Conservation (phyloP, 1,140 invertebrate species). For the Tetramorium parvispinum region DNA sequence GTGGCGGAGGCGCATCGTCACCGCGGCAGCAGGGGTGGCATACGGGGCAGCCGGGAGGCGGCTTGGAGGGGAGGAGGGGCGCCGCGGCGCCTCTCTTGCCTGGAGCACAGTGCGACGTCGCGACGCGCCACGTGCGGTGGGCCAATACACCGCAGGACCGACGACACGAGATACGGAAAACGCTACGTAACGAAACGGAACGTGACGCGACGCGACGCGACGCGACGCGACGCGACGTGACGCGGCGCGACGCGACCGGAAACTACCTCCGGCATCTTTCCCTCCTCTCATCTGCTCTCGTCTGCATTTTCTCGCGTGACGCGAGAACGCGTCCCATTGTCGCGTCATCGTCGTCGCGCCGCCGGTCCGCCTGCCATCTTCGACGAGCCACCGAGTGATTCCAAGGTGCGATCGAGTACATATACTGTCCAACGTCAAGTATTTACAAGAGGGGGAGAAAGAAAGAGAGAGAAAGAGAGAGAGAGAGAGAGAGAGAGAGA, state of each 20-base stretch:
- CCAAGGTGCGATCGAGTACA: constrained; percentile 33
- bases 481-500: constrained; percentile 35
- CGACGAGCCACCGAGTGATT: constrained; percentile 35
- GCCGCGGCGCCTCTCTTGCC: constrained; percentile 82
- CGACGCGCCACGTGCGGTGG: constrained; percentile 85
- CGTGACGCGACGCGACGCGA: constrained; percentile 12
- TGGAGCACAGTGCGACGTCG: constrained; percentile 85
- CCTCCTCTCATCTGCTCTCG: constrained; percentile 66
- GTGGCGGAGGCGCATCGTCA: constrained; percentile 40
- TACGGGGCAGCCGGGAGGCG: constrained; percentile 60
- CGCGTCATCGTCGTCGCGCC: constrained; percentile 27
- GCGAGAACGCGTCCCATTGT: constrained; percentile 12
- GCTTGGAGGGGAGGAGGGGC: constrained; percentile 73
- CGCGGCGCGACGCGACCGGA: constrained; percentile 39
- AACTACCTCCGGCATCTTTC: constrained; percentile 61
- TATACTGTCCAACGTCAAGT: constrained; percentile 2
- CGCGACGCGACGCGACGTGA: constrained; percentile 41
- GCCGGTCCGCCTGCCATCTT: constrained; percentile 27
- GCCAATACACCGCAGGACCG: constrained; percentile 67
- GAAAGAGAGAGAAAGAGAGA: constrained; percentile 46
- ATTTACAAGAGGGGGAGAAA: constrained; percentile 16
- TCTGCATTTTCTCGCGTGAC: constrained; percentile 29
- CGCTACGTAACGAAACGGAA: not conserved
- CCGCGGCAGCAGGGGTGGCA: constrained; percentile 65
- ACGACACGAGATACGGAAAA: constrained; percentile 39